phyloP scores from a whole-genome alignment of 2,888 invertebrate species.

The Drosophila hawaiiensis region DNA sequence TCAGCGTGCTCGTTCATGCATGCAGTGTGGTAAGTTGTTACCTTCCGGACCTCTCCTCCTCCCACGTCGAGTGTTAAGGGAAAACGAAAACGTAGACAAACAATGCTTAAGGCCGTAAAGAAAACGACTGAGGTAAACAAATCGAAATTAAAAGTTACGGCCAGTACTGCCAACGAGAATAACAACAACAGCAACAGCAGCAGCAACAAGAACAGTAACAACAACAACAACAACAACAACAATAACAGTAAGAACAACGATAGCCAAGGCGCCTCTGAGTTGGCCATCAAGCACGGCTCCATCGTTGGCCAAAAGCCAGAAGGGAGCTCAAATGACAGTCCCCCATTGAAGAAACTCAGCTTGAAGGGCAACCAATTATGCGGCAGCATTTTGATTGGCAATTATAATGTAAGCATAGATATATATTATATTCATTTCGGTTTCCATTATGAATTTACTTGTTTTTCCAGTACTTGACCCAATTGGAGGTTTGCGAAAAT shows the following conservation, averaged over 20 bases:
- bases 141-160: conserved; percentile 79
- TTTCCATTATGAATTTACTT: neutral
- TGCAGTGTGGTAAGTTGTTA: conserved; percentile 68
- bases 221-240: conserved; percentile 12
- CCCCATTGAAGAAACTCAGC: conserved; percentile 90
- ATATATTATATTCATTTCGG: neutral
- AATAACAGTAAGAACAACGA: conserved; percentile 5
- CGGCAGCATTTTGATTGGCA: conserved; percentile 93
- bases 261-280: conserved; percentile 32
- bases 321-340: conserved; percentile 54
- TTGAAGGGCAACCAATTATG: conserved; percentile 91
- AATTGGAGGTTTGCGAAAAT: conserved; percentile 94
- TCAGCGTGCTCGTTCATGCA: conserved; percentile 56
- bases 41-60: conserved; percentile 42
- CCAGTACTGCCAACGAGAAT: conserved; percentile 52
- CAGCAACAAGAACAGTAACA: conserved; percentile 1
- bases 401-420: conserved; percentile 90
- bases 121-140: conserved; percentile 73
- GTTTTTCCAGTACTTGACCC: conserved; percentile 90
- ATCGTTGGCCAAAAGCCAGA: conserved; percentile 44
- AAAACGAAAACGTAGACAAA: conserved; percentile 48
- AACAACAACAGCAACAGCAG: conserved; percentile 14
- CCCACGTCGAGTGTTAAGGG: conserved; percentile 23
- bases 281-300: conserved; percentile 44
- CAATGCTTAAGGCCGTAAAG: conserved; percentile 80